Evolutionary conservation across 2,888 invertebrate genomes (phyloP), one percentile per base, ranked within the genome.

Genomic region (Lasioglossum zephyrum): DNA sequence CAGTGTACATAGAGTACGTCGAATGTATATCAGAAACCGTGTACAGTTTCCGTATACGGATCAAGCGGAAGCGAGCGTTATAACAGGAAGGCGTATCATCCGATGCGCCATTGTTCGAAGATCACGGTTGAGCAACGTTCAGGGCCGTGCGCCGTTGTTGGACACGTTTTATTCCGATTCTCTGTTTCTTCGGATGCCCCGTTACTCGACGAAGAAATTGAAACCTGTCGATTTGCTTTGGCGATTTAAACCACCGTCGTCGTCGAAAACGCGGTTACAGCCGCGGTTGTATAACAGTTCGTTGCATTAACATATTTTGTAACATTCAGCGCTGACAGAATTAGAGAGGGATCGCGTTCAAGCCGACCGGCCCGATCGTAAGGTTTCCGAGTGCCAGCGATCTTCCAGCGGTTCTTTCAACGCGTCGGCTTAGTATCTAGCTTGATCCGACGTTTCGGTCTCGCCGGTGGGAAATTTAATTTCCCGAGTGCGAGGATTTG

Each of bases 1-100:
- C 18, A 39, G 5, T n/a, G n/a, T 57, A 57, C 16, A 18, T 22
- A 6, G 16, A 41, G 36, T 26, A n/a, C 36, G 36, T 36, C 9
- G 16, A 41, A 44, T 36, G 31, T n/a, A 36, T 31, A 77, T 63
- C 63, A 26, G 49, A 53, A 75, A 75, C 69, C 36, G 47, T 18
- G 70, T 73, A 74, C 74, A 39, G 60, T 80, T 81, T 78, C 77
- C 79, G 76, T 22, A 49, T 69, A 81, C 57, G 60, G 80, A 88
- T 85, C 78, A 78, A 85, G 78, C 77, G 83, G 86, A 82, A 84
- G 76, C 81, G 75, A 78, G 79, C 72, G 70, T 77, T 81, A 84
- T 63, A 86, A 88, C 91, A 89, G 92, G 92, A 92, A 91, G 92
- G 86, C 81, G 79, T 84, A 86, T 89, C 86, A 88, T 90, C 90